Base-by-base conservation (phyloP, 2,797 vertebrate genomes). In the Pteronotus mesoamericanus region DNA sequence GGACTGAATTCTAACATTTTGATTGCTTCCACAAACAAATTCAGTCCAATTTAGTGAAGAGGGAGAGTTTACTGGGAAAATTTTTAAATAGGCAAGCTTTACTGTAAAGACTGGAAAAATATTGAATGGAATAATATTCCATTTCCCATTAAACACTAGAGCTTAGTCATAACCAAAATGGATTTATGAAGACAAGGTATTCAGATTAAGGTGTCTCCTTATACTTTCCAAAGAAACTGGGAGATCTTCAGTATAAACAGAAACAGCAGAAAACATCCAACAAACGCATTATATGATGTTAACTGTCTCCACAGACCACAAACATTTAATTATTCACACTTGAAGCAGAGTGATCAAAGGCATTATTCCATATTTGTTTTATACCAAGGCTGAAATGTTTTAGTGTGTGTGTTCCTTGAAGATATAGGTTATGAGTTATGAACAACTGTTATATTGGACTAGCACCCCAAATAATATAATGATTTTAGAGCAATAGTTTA, bases 1-100 rank as follows among this genome's bases (percentile, higher is more conserved):
- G 32, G 32, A 24, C 68, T 75, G 78, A 95, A 95, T 75, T 90
- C 78, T 94, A 88, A 86, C 44, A 94, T 68, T 83, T 37, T 84
- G 69, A 86, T 55, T 77, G 91, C 53, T 90, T 97, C 96, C 84
- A 79, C 82, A 95, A 96, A 95, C 64, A 92, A 96, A 86, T 88
- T 44, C 39, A 55, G 48, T 72, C 74, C 88, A 95, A 89, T 89
- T 95, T 91, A 94, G 39, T 9, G 59, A 90, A 85, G 26, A 34
- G 19, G 22, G 78, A 87, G 42, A 48, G 51, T 16, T 87, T 82
- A 69, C 59, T 34, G 88, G 80, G 39, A 88, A 94, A 88, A 18
- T 32, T 89, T 89, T 89, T 68, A 95, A 97, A 39, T 96, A 91
- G 86, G 88, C 91, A 85, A 95, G 7, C 21, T 78, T 88, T 55